Base-by-base conservation (phyloP, 2,797 vertebrate species). In the Australoheros facetus region DNA sequence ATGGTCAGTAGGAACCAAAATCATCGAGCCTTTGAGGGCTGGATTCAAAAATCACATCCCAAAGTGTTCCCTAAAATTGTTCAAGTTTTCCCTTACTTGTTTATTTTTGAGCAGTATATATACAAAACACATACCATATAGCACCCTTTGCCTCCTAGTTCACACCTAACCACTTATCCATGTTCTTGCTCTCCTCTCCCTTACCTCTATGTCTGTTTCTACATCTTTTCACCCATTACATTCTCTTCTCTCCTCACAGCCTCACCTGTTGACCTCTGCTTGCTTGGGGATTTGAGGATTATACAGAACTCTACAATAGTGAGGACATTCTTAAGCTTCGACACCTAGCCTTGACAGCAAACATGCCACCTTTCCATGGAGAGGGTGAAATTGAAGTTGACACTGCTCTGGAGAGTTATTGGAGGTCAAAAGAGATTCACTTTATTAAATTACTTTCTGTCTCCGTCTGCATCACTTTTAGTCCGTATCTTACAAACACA, bases 381-480 rank as follows among this genome's bases (percentile, higher is more conserved):
- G 77, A 79, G 73, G 81, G 81, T 89, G 89, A 85, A 88, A 92
- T 85, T 87, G 88, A 88, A 89, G 90, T 87, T 90, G 90, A 86
- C 87, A 83, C 84, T 80, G 80, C 81, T 82, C 87, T 71, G 56
- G 72, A 88, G 89, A 89, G 80, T 83, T 80, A 51, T 79, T 78
- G 85, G 90, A 92, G 92, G 92, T 93, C 93, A 91, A 59, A 11
- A 23, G 59, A 53, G 86, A 88, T 83, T 88, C 85, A 87, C 82
- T 86, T 86, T 87, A 84, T 83, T 81, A 83, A 89, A 82, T 89
- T 85, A 88, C 85, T 85, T 70, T 79, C 74, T 71, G 71, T 83
- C 75, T 76, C 72, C 71, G 69, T 79, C 75, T 45, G 56, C 55
- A 37, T 54, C 54, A 45, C 71, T 74, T 57, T 62, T 48, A 73